Base-by-base conservation (phyloP, 2,888 invertebrate species). In the Caenorhabditis sp. region DNA sequence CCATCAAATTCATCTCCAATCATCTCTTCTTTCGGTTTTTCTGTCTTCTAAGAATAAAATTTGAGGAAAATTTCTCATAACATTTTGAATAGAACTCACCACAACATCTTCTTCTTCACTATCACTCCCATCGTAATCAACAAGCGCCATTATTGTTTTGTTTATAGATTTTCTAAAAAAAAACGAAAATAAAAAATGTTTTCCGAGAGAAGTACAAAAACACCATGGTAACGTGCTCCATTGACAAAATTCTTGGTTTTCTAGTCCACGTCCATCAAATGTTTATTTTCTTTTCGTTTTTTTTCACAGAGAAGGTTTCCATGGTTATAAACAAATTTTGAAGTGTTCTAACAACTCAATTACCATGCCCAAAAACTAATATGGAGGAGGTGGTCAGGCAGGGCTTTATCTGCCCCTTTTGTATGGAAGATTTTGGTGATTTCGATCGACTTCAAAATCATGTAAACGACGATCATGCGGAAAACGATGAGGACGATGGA, bases 341-440 rank as follows among this genome's bases (percentile, higher is more conserved):
- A 43, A 14, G 43, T 43, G 14, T 43, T 17, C 12, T 14, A 43
- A 17, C 43, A 43, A 43, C 43, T 17, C 12, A 43, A 43, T 43
- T 43, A 43, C 14, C 43, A 43, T 43, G 43, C 17, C 17, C 3
- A 43, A 17, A 43, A 17, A 43, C 43, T 43, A 43, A 43, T 43
- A 43, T 43, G 43, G 43, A 43, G 3, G 43, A 43, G 12, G 43
- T 43, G 43, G 43, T 43, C 17, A 43, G 43, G 14, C 95, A 97
- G 89, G 97, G 97, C 5, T 96, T 97, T 88, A 90, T 97, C 12
- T 97, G 97, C 89, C 96, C 97, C 0, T 94, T 95, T 84, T 97
- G 97, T 87, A 93, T 94, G 90, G 92, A 92, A 50, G 95, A 97
- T 89, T 91, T 95, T 58, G 93, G 93, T 87, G 93, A 94, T 17